Conservation (phyloP, 2,888 invertebrate species). For the Odontocolon sp. region DNA sequence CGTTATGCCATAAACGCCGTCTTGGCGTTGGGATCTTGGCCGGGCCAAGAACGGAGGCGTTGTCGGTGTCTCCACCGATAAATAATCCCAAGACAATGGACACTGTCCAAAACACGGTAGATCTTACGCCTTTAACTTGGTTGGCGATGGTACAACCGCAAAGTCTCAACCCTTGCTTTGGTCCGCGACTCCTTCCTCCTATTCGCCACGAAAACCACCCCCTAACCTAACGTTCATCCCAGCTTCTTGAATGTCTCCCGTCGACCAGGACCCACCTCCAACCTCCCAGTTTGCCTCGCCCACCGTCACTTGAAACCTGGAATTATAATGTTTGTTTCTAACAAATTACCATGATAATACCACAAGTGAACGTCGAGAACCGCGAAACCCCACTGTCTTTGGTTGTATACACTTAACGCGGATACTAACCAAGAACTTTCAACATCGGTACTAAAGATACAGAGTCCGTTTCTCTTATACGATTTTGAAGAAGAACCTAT, state of each 20-base stretch:
- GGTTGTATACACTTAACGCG: constrained; percentile 73
- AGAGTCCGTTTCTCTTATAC: background rate
- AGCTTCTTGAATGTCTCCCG: constrained; percentile 55
- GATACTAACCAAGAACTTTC: constrained; percentile 53
- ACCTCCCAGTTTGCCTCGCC: constrained; percentile 42
- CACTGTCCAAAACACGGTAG: constrained; percentile 81
- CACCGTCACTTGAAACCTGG: constrained; percentile 71
- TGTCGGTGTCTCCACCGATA: constrained; percentile 73
- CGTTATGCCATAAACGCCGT: constrained; percentile 62
- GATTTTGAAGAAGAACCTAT: constrained; percentile 17
- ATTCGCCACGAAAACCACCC: constrained; percentile 21
- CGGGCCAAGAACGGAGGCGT: constrained; percentile 21
- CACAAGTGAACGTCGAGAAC: constrained; percentile 59
- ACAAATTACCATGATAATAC: constrained; percentile 81
- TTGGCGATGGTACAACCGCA: constrained; percentile 58
- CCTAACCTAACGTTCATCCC: constrained; percentile 62
- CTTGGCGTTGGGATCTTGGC: constrained; percentile 56
- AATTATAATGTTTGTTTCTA: constrained; percentile 81
- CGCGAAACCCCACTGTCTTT: constrained; percentile 72
- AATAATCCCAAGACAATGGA: constrained; percentile 80
- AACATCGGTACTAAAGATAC: constrained; percentile 22
- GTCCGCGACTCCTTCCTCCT: constrained; percentile 50
- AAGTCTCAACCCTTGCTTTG: constrained; percentile 73
- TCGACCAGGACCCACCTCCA: constrained; percentile 51
- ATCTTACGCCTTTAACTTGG: constrained; percentile 79